Conservation (phyloP, 2,888 invertebrate species). For the Silvanus unidentatus region DNA sequence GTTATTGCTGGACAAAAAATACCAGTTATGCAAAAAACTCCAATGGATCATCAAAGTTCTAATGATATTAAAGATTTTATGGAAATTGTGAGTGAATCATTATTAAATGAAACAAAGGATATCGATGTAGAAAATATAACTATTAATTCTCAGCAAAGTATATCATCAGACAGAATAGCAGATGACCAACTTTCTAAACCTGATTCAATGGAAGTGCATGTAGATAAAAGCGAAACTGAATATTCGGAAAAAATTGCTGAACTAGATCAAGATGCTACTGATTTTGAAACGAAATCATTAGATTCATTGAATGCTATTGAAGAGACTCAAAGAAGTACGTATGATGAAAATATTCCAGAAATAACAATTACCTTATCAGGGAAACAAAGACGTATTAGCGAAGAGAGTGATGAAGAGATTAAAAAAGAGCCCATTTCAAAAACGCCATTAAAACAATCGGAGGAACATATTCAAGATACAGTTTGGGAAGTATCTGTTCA, state of each 20-base stretch:
- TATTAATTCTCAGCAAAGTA: slow-evolving; percentile 37
- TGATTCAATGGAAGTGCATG: slow-evolving; percentile 49
- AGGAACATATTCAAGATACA: slow-evolving; percentile 48
- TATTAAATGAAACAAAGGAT: slow-evolving; percentile 32
- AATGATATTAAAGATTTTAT: slow-evolving; percentile 24
- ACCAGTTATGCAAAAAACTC: slow-evolving; percentile 15
- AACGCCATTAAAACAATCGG: slow-evolving; percentile 42
- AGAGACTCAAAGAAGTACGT: slow-evolving; percentile 26
- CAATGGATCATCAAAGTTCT: slow-evolving; percentile 10
- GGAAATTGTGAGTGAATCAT: slow-evolving; percentile 23
- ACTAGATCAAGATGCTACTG: slow-evolving; percentile 42
- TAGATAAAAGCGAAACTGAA: slow-evolving; percentile 50
- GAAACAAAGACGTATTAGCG: slow-evolving; percentile 43
- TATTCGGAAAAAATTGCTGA: slow-evolving; percentile 48
- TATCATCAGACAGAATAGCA: slow-evolving; percentile 31
- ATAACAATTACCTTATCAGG: slow-evolving; percentile 45
- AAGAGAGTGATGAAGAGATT: slow-evolving; percentile 39
- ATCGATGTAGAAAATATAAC: slow-evolving; percentile 30
- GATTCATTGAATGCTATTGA: slow-evolving; percentile 33
- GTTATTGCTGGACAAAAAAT: slow-evolving; percentile 25
- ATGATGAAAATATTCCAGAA: slow-evolving; percentile 40
- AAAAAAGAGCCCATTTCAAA: slow-evolving; percentile 20
- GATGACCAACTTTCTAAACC: slow-evolving; percentile 37
- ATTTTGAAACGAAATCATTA: slow-evolving; percentile 38
- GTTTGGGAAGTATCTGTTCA: slow-evolving; percentile 51